Percentiles rank a stretch among this genome's conserved stretches.
Conservation (phyloP, 2,797 vertebrate genomes). For the Rhinogobio ventralis region DNA sequence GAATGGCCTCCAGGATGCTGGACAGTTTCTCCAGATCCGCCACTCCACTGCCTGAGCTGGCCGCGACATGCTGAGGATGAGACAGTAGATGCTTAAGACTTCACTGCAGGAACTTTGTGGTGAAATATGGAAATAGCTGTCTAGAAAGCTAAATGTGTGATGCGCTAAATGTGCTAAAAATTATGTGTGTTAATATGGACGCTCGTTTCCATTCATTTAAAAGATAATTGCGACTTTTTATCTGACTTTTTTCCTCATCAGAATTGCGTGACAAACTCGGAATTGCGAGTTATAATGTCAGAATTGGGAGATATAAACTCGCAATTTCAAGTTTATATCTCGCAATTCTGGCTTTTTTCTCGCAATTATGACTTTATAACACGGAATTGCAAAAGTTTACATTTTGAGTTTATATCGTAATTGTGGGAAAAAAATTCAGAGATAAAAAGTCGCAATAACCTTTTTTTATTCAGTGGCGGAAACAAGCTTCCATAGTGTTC, state of each 20-base stretch:
- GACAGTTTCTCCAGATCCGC: conserved; percentile 90
- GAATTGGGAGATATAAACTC: too few species aligned
- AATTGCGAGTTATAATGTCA: background rate
- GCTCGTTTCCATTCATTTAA: too few species aligned
- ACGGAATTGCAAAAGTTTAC: too few species aligned
- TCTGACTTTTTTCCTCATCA: background rate
- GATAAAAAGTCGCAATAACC: background rate
- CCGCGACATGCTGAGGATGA: conserved; percentile 86
- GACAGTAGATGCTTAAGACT: conserved; percentile 24
- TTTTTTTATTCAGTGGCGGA: background rate
- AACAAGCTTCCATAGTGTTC: background rate
- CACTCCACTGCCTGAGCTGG: conserved; percentile 90
- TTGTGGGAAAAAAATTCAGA: too few species aligned
- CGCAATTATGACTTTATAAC: too few species aligned
- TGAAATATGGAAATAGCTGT: background rate
- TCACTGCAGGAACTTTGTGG: background rate
- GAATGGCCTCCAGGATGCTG: conserved; percentile 86
- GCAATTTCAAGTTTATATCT: too few species aligned
- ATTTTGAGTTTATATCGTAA: too few species aligned
- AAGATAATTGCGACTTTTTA: too few species aligned
- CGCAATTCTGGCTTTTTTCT: too few species aligned
- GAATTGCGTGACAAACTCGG: background rate
- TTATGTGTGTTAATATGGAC: background rate
- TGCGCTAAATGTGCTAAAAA: background rate
- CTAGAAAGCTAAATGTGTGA: background rate